Evolutionary conservation across 2,113 vertebrate genomes (phyloP).

Genomic region (Mystacornis crossleyi): DNA sequence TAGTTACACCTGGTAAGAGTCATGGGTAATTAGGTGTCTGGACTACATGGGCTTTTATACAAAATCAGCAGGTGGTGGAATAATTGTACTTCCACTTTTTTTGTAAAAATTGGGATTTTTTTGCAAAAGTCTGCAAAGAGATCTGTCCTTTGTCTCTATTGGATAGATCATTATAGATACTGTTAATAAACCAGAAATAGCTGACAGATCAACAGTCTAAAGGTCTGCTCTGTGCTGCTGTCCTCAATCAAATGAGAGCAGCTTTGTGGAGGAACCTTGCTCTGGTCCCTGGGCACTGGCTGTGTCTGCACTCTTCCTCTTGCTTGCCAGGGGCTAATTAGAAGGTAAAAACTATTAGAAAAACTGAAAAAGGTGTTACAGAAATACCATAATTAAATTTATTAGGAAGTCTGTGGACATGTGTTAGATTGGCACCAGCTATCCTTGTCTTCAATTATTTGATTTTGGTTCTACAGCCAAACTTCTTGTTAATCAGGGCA

Average conservation of each 20-base stretch:
- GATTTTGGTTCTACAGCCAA: not conserved
- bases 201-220: not conserved
- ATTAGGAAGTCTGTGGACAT: not conserved
- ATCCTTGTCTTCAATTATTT: not conserved
- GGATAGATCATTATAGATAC: not conserved
- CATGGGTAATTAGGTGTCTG: not conserved
- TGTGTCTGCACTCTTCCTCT: not conserved
- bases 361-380: not conserved
- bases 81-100: not conserved
- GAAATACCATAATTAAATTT: not conserved
- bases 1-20: not conserved
- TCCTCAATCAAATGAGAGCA: not conserved
- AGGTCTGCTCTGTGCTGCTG: not conserved
- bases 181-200: not conserved
- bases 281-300: not conserved
- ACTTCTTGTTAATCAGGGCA: not conserved
- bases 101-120: not conserved
- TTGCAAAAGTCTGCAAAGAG: not conserved
- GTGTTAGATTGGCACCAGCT: not conserved
- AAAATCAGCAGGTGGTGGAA: not conserved
- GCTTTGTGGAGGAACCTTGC: not conserved
- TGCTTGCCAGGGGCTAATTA: not conserved
- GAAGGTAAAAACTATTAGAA: no score
- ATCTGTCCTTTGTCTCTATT: not conserved
- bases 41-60: not conserved